Evolutionary conservation across 2,113 vertebrate species (phyloP), one percentile per base, ranked within the genome.

Genomic region (Butorides virescens): DNA sequence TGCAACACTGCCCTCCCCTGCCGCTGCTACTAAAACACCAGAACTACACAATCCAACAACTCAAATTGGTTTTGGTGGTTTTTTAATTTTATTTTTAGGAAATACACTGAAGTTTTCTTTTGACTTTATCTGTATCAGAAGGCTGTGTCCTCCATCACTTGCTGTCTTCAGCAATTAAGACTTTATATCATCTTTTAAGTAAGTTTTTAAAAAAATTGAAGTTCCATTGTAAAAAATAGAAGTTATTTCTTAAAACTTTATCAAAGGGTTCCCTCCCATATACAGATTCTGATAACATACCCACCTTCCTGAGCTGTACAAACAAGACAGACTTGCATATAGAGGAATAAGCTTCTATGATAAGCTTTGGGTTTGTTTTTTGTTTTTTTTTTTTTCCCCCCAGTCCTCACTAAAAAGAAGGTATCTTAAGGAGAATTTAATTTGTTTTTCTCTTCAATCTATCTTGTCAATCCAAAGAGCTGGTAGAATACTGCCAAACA

Each of bases 1-100:
- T 84, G 61, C 91, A 94, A 95, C 15, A 82, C 94, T 94, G 97
- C 94, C 95, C 93, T 86, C 94, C 82, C 91, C 95, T 95, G 96
- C 66, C 50, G 36, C 44, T 29, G 96, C 62, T 46, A 49, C 44
- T n/a, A 63, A 81, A 44, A 27, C 76, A 67, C 2, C 7, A 80
- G 30, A 49, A 46, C 17, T 42, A 53, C 39, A 47, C 2, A 0
- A 63, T 4, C 15, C 11, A 27, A 12, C 12, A 50, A 36, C 3
- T 70, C 49, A 63, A 50, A 72, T 2, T 0, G 18, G 34, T 68
- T 68, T 68, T 18, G 25, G 5, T 5, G 7, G 9, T 5, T 18
- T 26, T 66, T 21, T 13, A 11, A 9, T 17, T 26, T 49, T 30
- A 11, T 23, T 68, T 29, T 32, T 15, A 36, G 21, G 42, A 70